Evolutionary conservation across 1,140 invertebrate genomes (phyloP).

Genomic region (Drosophila melanogaster): DNA sequence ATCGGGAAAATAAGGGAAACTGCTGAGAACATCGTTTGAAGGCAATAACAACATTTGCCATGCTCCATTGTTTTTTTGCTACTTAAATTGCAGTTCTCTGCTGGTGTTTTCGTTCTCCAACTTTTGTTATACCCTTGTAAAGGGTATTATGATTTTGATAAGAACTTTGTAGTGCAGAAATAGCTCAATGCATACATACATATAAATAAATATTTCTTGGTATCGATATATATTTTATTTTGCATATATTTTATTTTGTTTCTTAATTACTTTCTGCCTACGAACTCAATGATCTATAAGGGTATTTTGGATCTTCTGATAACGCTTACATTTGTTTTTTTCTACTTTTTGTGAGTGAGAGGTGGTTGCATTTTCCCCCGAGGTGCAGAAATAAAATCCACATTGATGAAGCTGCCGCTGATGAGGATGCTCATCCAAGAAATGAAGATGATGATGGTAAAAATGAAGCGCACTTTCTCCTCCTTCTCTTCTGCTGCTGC

Average conservation of each 20-base stretch:
- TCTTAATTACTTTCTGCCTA: background rate
- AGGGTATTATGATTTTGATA: background rate
- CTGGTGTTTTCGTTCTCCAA: background rate
- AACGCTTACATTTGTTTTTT: background rate
- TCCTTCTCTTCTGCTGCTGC: conserved; percentile 19
- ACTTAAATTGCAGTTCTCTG: conserved; percentile 55
- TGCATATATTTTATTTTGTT: no score
- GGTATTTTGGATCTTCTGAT: conserved; percentile 15
- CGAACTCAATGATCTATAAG: background rate
- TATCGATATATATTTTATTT: background rate
- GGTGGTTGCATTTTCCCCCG: conserved; percentile 3
- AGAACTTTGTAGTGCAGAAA: background rate
- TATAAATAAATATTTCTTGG: no score
- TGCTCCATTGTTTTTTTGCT: conserved; percentile 33
- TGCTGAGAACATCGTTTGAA: conserved; percentile 40
- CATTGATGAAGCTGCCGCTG: conserved; percentile 51
- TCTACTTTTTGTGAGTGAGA: conserved; percentile 7
- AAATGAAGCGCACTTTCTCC: conserved; percentile 29
- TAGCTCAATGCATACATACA: no score
- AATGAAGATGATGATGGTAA: conserved; percentile 36
- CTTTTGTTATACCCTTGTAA: conserved; percentile 16
- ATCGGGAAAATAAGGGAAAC: background rate
- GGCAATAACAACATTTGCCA: conserved; percentile 51
- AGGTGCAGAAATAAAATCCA: conserved; percentile 61
- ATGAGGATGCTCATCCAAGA: conserved; percentile 23